Evolutionary conservation across 2,888 invertebrate genomes (phyloP), one percentile per base, ranked within the genome.

Genomic region (Kryphioiulus occultus): DNA sequence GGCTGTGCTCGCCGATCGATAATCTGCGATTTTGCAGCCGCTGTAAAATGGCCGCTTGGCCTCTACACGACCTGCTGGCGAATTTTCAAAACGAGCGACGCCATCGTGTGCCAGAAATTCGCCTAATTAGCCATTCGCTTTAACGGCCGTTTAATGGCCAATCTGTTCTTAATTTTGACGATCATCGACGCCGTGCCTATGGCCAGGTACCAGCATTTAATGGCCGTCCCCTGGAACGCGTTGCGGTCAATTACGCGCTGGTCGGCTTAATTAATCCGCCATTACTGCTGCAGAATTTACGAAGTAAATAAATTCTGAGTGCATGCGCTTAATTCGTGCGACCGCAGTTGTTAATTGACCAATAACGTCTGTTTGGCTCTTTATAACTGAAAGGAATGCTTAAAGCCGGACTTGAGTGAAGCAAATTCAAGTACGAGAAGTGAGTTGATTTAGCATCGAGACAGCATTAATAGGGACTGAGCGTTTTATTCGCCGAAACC

Each of bases 161-260:
- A 59, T 59, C 59, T n/a, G 59, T 47, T 22, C n/a, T 22, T 59
- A 59, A 59, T 59, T n/a, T 4, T 0, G 59, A 5, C 22, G n/a
- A 5, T 59, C n/a, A 59, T 59, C 59, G 59, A n/a, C 47, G 47
- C 47, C 15, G 47, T 2, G 47, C 47, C 47, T 10, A 22, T 59
- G 59, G 59, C 59, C 22, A 59, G 59, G 59, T 3, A n/a, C 59
- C 10, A 17, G 59, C 59, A 22, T 22, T 59, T 59, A 59, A 59
- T 10, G 59, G 59, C 59, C 59, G 22, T 59, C 22, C 59, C 59
- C 59, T 59, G 59, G 59, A 59, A 59, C 59, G 59, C 59, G 59
- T 59, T 59, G 59, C 22, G 59, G 59, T 59, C 59, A 59, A 59
- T 59, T 59, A 59, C n/a, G 59, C 59, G 22, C 59, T n/a, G 59